Conservation (phyloP, 1,140 invertebrate genomes). For the Phocides pigmalion region DNA sequence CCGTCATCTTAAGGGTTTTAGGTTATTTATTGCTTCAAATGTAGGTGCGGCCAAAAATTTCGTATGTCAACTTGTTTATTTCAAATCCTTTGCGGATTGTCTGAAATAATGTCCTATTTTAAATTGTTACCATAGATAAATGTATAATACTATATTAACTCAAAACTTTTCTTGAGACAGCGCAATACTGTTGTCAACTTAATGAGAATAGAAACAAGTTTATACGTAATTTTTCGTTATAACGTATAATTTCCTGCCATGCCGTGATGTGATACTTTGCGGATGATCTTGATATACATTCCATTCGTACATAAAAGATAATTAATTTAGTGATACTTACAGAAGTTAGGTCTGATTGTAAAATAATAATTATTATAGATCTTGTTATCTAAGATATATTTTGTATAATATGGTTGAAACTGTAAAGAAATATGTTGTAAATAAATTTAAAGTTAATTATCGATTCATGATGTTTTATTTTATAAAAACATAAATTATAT, state of each 20-base stretch:
- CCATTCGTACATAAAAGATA: conserved; percentile 61
- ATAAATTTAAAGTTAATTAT: conserved; percentile 79
- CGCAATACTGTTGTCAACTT: conserved; percentile 17
- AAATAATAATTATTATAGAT: conserved; percentile 76
- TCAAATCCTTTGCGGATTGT: conserved; percentile 37
- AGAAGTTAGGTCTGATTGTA: conserved; percentile 78
- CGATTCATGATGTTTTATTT: conserved; percentile 41
- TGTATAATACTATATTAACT: conserved; percentile 41
- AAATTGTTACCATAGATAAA: conserved; percentile 79
- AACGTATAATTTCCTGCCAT: conserved; percentile 52
- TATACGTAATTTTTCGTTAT: conserved; percentile 9
- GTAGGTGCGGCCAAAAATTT: conserved; percentile 48
- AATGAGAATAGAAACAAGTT: neutral
- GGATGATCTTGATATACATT: conserved; percentile 57
- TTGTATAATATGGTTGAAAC: conserved; percentile 82
- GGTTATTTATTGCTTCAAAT: conserved; percentile 74
- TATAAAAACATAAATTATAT: neutral
- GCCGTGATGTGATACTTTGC: conserved; percentile 71
- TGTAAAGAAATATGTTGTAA: conserved; percentile 83
- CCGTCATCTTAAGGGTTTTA: conserved; percentile 61
- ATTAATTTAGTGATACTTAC: conserved; percentile 65
- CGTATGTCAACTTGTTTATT: conserved; percentile 35
- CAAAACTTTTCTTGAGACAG: conserved; percentile 9
- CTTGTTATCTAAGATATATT: conserved; percentile 81
- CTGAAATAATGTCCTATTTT: conserved; percentile 50